Evolutionary conservation across 2,888 invertebrate species (phyloP), one percentile per base, ranked within the genome.

Genomic region (Nysson spinosus): DNA sequence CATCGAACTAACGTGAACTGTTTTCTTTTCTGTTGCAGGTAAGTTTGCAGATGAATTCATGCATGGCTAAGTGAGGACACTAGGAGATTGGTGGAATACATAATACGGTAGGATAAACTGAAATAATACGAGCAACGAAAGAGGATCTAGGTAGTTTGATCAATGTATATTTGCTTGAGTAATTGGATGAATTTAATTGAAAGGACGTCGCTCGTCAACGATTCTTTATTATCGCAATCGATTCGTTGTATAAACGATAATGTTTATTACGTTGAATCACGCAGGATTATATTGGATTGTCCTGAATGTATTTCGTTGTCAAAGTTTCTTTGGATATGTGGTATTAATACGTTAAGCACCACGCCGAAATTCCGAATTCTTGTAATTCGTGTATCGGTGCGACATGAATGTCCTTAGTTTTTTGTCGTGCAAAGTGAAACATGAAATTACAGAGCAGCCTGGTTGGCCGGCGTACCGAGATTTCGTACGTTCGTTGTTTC

Each of bases 1-100:
- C n/a, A n/a, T n/a, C n/a, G n/a, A n/a, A 72, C 69, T 72, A 62
- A 77, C 60, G 40, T 24, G 37, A n/a, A 42, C 17, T 69, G 62
- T 81, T 69, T 75, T 37, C 68, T 57, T 79, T 65, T 75, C 68
- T 71, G 71, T 80, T 81, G 32, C 78, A 83, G 82, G 82, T 83
- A 81, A 83, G 82, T 72, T 67, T 63, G 43, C 62, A 47, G 11
- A 24, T 5, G 22, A 22, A 22, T 19, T 40, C 32, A 12, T 56
- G 39, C 26, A 17, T 34, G 14, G 14, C 16, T 4, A 7, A 22
- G n/a, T 3, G 20, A 6, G 32, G 22, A 7, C 20, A 26, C 56
- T 20, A 1, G 54, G 19, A 55, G 40, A 47, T 35, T 43, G 28
- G 28, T 7, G 39, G 34, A 40, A 19, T 46, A 51, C 44, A 40